Evolutionary conservation across 2,888 invertebrate species (phyloP).

Genomic region (Parasteatoda lunata): DNA sequence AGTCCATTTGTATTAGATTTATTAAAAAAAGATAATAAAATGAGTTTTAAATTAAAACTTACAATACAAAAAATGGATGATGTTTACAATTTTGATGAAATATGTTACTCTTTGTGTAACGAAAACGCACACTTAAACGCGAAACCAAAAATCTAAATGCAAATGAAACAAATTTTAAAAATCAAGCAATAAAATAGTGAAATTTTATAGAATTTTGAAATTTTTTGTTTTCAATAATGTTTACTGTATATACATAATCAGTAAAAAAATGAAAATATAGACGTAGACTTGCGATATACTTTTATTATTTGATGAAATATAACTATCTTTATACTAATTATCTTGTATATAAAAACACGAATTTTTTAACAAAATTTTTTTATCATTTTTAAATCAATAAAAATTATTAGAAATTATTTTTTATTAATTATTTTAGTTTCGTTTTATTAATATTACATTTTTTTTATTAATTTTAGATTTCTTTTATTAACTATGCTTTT

Average conservation of each 20-base stretch:
- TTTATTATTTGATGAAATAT: background rate
- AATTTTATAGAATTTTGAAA: background rate
- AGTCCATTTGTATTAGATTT: too few relatives aligned
- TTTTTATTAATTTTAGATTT: too few relatives aligned
- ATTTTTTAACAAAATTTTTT: conserved; percentile 10
- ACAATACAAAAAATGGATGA: too few relatives aligned
- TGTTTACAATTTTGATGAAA: too few relatives aligned
- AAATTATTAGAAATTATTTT: background rate
- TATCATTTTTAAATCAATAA: background rate
- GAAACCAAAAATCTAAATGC: too few relatives aligned
- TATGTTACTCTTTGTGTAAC: too few relatives aligned
- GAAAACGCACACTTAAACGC: too few relatives aligned
- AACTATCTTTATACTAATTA: background rate
- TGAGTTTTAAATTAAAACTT: too few relatives aligned
- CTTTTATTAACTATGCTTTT: background rate
- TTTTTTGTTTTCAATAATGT: background rate
- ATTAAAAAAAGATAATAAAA: too few relatives aligned
- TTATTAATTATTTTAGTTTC: background rate
- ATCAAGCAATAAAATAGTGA: background rate
- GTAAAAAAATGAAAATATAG: background rate
- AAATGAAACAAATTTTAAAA: background rate
- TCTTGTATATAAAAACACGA: background rate
- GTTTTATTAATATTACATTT: background rate
- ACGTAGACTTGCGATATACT: background rate
- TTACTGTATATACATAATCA: background rate